Evolutionary conservation across 2,888 invertebrate genomes (phyloP), one percentile per base, ranked within the genome.

Genomic region (Philhelius pedissequus): DNA sequence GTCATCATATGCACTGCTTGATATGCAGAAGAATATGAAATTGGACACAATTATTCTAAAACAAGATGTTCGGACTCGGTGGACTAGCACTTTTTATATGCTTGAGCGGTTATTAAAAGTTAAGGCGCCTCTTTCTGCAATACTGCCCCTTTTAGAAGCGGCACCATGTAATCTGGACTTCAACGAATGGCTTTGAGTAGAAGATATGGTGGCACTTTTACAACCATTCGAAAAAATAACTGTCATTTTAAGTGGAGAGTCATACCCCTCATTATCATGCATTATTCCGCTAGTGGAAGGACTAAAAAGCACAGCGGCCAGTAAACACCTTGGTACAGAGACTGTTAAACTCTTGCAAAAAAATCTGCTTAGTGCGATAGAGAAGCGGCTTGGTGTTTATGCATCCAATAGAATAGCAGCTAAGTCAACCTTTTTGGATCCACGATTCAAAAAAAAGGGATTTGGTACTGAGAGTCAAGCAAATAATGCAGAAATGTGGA

Each of bases 371-470:
- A 38, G 35, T 38, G 38, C n/a, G 1, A 58, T 58, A 22, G 58
- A 58, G 58, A 58, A 58, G 13, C 38, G 38, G 13, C 58, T 58
- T 58, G 22, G 58, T 58, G 38, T 58, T 58, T 58, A 58, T 38
- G 58, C 35, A 38, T 40, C 20, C 13, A 58, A 58, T 35, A 38
- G 13, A 58, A 58, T 6, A 38, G 58, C 58, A 58, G 58, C 58
- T 58, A 38, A 58, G 13, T 38, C 58, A 4, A 58, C 38, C 8
- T 9, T 56, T 64, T 64, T 62, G 48, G 64, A 64, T 35, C 32
- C 45, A 48, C 48, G 64, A 64, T 64, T 48, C 11, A 48, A 48
- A 32, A 64, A 64, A 64, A 45, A 13, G 6, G 22, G 15, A 18
- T 45, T n/a, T n/a, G n/a, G n/a, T n/a, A n/a, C n/a, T n/a, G n/a